Base-by-base conservation (phyloP, 2,113 vertebrate genomes). In the Nicator chloris region DNA sequence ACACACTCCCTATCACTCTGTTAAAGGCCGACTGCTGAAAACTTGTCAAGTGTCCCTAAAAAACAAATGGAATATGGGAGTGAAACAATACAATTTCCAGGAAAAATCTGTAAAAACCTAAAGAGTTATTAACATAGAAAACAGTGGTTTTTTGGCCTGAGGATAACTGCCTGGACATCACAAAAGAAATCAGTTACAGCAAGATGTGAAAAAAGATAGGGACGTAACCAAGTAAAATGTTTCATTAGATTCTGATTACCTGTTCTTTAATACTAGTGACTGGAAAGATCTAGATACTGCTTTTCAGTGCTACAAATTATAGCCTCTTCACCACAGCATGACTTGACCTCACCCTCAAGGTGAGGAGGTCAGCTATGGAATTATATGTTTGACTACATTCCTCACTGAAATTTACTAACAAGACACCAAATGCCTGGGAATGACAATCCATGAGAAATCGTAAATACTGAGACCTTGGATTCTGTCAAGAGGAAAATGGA, bases 1-100 rank as follows among this genome's bases (percentile, higher is more conserved):
- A 98, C 63, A 98, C 97, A 31, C 98, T 98, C 70, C 98, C 98
- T 47, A 97, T 96, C 42, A 93, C 98, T 81, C 99, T 98, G 95
- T 98, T 99, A 97, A 99, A 99, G 63, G 99, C 99, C 0, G 99
- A 99, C 85, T 99, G 99, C 97, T 99, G 99, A 89, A 99, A 99
- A 60, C 98, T 99, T 96, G 99, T 99, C 85, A 99, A 98, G 96
- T 99, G 99, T 63, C 99, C 99, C 99, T 99, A 94, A 80, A 87
- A 86, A 50, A 54, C n/a, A 78, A 95, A 47, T 3, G 11, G 18
- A 85, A n/a, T 79, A 80, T 0, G 15, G 28, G 50, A 72, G 83
- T 53, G 37, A 72, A 94, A 54, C 65, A 80, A n/a, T 8, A 81
- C 26, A 30, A 23, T 44, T 39, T 71, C 37, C 61, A 76, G 49